Conservation (phyloP, 92 coral and sea anemone genomes). For the Meandrina meandrites region DNA sequence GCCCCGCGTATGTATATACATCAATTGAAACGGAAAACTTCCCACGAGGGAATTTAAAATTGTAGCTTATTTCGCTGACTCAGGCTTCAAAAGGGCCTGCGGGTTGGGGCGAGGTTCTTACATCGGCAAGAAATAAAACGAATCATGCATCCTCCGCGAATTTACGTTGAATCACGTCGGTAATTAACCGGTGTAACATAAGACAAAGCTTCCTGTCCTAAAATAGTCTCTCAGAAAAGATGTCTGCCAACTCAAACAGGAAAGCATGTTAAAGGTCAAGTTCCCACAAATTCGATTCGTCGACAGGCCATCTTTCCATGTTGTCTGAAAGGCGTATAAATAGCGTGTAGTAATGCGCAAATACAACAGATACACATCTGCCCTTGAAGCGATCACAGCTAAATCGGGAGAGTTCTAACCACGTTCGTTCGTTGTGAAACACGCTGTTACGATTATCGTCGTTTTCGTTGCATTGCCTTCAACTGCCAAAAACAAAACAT, state of each 20-base stretch:
- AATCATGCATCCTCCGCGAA: not conserved
- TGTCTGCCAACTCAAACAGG: conserved; percentile 35
- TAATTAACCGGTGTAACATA: conserved; percentile 7
- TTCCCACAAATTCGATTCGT: conserved; percentile 44
- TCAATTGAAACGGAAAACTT: not conserved
- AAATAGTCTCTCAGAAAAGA: conserved; percentile 20
- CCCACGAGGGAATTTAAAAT: not conserved
- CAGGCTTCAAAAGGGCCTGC: not conserved
- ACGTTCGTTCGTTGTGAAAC: not conserved
- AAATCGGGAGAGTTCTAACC: not conserved
- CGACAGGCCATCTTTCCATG: conserved; percentile 13
- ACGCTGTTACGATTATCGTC: not conserved
- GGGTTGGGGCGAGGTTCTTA: conserved; percentile 14
- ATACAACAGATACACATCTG: conserved; percentile 25
- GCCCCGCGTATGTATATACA: not conserved
- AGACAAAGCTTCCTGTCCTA: conserved; percentile 25
- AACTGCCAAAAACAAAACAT: not conserved
- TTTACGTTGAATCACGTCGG: conserved; percentile 2
- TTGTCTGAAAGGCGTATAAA: conserved; percentile 33
- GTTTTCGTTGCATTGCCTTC: too few relatives aligned
- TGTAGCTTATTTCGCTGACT: not conserved
- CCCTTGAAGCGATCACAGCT: conserved; percentile 5
- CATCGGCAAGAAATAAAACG: not conserved
- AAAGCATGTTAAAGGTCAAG: conserved; percentile 38
- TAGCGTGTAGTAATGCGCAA: not conserved